A percentile compares a stretch with the other conserved stretches of the same genome.
Conservation (phyloP, 2,113 vertebrate genomes). For the Anseranas semipalmata region DNA sequence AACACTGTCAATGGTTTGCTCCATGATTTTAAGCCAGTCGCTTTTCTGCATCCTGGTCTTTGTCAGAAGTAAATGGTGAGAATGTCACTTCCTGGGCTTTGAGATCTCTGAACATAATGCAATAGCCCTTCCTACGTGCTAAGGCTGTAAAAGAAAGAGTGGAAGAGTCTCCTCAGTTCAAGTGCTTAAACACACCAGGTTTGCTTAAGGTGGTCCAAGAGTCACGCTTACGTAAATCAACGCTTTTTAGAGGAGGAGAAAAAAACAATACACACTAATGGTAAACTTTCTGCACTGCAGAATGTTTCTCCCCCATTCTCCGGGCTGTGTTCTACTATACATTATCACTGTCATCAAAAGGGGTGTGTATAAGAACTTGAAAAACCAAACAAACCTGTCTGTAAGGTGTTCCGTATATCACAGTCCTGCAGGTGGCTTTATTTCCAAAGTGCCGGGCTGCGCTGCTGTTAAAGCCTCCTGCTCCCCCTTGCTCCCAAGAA, state of each 20-base stretch:
- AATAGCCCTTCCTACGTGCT: background rate
- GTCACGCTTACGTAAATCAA: background rate
- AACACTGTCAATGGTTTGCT: background rate
- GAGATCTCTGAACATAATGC: background rate
- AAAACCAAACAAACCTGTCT: conserved; percentile 78
- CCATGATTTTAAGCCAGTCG: background rate
- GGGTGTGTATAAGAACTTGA: conserved; percentile 74
- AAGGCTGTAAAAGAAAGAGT: background rate
- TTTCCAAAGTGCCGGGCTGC: conserved; percentile 30
- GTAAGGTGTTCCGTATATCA: conserved; percentile 68
- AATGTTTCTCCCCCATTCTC: background rate
- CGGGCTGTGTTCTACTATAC: conserved; percentile 27
- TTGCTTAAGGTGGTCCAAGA: background rate
- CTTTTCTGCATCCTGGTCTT: background rate
- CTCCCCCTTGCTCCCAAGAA: conserved; percentile 40
- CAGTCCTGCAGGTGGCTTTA: conserved; percentile 68
- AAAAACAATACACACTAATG: background rate
- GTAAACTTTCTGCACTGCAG: conserved; percentile 45
- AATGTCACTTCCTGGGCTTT: background rate
- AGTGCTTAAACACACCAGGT: background rate
- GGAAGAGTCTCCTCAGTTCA: background rate
- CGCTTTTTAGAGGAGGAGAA: background rate
- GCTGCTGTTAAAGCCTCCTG: conserved; percentile 31
- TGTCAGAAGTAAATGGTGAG: background rate
- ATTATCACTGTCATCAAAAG: conserved; percentile 72